Percentiles rank a stretch among this genome's conserved stretches.
Conservation (phyloP, 2,113 vertebrate genomes). For the Periophthalmus modestus region DNA sequence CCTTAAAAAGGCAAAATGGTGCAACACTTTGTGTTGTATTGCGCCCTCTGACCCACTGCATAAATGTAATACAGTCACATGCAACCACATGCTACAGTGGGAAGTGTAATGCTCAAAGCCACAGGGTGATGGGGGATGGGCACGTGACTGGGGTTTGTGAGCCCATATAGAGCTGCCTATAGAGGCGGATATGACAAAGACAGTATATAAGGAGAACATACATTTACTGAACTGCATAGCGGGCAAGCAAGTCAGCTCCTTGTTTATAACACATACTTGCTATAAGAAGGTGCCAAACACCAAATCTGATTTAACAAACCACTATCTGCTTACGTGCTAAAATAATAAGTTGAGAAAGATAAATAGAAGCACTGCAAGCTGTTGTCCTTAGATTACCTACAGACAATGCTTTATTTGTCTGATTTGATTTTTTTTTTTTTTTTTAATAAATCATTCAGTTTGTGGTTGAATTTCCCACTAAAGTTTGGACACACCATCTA, state of each 20-base stretch:
- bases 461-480: not conserved
- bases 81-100: slow-evolving; percentile 50
- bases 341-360: not conserved
- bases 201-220: slow-evolving; percentile 9
- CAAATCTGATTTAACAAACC: not conserved
- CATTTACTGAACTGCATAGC: not conserved
- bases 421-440: too few species aligned
- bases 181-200: slow-evolving; percentile 30
- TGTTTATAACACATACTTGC: slow-evolving; percentile 28
- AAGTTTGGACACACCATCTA: too few species aligned
- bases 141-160: slow-evolving; percentile 45
- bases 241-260: slow-evolving; percentile 27
- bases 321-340: not conserved
- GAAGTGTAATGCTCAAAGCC: slow-evolving; percentile 47
- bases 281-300: slow-evolving; percentile 4
- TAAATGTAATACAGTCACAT: slow-evolving; percentile 43
- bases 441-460: not conserved
- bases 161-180: slow-evolving; percentile 37
- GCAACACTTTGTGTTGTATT: slow-evolving; percentile 7
- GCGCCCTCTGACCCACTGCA: slow-evolving; percentile 31
- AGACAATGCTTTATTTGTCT: not conserved
- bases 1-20: slow-evolving; percentile 2
- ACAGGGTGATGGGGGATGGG: slow-evolving; percentile 52
- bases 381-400: not conserved
- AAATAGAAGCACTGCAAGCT: not conserved